A percentile compares a stretch with the other conserved stretches of the same genome.
Conservation (phyloP, 2,888 invertebrate genomes). For the Cenopis cana region DNA sequence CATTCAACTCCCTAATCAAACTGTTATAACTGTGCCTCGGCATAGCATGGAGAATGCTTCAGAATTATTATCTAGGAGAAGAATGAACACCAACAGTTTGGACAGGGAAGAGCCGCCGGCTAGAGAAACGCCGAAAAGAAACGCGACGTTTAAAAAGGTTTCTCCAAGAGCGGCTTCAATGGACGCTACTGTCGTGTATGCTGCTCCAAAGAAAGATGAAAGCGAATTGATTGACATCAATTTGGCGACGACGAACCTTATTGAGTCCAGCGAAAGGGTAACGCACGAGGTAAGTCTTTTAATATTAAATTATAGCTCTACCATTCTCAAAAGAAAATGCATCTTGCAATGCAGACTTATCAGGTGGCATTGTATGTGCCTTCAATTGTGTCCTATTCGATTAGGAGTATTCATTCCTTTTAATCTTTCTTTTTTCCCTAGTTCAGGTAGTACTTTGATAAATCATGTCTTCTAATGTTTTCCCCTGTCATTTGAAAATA, state of each 20-base stretch:
- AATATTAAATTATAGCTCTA: background rate
- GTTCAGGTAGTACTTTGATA: no score
- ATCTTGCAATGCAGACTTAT: no score
- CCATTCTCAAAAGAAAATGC: no score
- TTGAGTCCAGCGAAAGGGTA: constrained; percentile 66
- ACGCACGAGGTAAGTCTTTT: constrained; percentile 60
- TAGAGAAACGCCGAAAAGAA: constrained; percentile 71
- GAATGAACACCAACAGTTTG: constrained; percentile 62
- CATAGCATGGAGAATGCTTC: constrained; percentile 78
- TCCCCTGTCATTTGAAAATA: no score
- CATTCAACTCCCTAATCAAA: constrained; percentile 76
- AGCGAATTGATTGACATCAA: constrained; percentile 77
- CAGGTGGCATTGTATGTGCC: no score
- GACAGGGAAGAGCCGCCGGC: constrained; percentile 65
- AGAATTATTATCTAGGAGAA: constrained; percentile 72
- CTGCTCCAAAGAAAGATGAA: constrained; percentile 65
- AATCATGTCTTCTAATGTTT: no score
- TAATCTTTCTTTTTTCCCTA: no score
- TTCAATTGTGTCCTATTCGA: no score
- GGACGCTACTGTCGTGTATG: constrained; percentile 71
- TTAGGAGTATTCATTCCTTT: no score
- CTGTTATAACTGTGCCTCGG: constrained; percentile 73
- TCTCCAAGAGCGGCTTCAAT: constrained; percentile 66
- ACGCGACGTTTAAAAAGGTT: constrained; percentile 73
- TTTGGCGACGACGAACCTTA: constrained; percentile 75